phyloP scores from a whole-genome alignment of 2,113 vertebrate species.

The Fukomys damarensis region DNA sequence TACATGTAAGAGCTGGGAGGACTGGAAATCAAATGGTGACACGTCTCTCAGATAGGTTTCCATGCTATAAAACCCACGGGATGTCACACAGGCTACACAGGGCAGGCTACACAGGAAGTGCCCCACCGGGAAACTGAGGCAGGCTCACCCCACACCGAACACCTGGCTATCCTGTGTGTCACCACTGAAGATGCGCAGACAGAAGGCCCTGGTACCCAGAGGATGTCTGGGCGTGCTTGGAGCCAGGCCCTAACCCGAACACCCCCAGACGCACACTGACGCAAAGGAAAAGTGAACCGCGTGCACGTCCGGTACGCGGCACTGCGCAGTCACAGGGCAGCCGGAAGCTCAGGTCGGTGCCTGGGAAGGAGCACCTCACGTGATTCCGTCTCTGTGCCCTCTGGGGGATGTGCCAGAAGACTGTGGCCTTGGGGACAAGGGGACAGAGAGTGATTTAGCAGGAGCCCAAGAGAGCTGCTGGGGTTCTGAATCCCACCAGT shows the following conservation, averaged over 20 bases:
- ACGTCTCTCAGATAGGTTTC: rapidly evolving
- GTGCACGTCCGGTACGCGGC: rapidly evolving
- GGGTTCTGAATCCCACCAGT: background rate
- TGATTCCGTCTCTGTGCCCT: background rate
- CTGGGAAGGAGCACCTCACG: no score
- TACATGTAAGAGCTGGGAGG: background rate
- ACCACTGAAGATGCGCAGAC: rapidly evolving
- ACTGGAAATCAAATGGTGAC: background rate
- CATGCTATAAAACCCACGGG: rapidly evolving
- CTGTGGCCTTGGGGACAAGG: rapidly evolving
- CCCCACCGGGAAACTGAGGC: background rate
- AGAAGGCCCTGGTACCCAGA: background rate
- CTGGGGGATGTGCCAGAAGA: background rate
- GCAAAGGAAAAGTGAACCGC: background rate
- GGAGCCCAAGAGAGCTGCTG: rapidly evolving
- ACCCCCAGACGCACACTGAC: background rate
- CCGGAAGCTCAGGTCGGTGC: background rate
- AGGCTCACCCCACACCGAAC: rapidly evolving
- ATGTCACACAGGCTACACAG: rapidly evolving
- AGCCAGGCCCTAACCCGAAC: background rate
- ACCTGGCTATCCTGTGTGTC: rapidly evolving
- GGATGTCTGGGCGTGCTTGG: rapidly evolving
- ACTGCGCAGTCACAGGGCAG: rapidly evolving
- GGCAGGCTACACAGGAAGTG: rapidly evolving
- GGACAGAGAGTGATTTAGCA: rapidly evolving